These are phyloP conservation scores for Allacma fusca DNA, from an alignment of 2,888 invertebrate species.

Conservation along the genomic window DNA sequence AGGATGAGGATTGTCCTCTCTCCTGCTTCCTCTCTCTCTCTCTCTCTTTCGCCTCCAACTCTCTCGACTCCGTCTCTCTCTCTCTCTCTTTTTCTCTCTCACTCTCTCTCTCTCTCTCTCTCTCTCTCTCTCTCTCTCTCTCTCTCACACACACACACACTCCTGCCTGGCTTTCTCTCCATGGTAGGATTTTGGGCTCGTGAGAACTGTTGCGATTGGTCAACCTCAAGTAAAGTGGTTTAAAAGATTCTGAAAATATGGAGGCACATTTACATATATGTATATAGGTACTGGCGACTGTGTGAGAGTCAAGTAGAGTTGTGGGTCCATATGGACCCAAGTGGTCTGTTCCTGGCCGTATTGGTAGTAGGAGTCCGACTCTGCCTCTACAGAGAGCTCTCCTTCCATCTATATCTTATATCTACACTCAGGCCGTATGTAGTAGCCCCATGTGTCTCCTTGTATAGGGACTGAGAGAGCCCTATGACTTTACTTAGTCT, in stretches of 20 bases:
- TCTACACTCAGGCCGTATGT: too few relatives aligned
- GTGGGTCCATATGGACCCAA: slow-evolving; percentile 19
- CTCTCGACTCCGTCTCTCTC: not conserved
- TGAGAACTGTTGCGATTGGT: slow-evolving; percentile 31
- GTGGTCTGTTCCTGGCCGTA: slow-evolving; percentile 10
- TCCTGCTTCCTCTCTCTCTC: not conserved
- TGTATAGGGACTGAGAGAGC: too few relatives aligned
- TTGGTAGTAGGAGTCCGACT: not conserved
- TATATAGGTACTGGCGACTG: not conserved
- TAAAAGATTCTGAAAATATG: slow-evolving; percentile 35
- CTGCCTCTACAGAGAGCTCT: not conserved
- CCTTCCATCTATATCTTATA: not conserved
- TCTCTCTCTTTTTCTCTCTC: not conserved
- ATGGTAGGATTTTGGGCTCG: slow-evolving; percentile 21
- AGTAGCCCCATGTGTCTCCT: too few relatives aligned
- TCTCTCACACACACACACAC: not conserved
- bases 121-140: not conserved
- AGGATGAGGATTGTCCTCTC: slow-evolving; percentile 9
- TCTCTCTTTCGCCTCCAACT: not conserved
- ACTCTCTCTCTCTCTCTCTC: not conserved
- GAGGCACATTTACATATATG: slow-evolving; percentile 22
- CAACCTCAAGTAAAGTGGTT: slow-evolving; percentile 38
- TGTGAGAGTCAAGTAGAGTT: slow-evolving; percentile 22
- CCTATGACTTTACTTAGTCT: slow-evolving; percentile 13
- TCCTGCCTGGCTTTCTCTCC: not conserved